Base-by-base conservation (phyloP, 2,888 invertebrate genomes). In the Dicycla oo region DNA sequence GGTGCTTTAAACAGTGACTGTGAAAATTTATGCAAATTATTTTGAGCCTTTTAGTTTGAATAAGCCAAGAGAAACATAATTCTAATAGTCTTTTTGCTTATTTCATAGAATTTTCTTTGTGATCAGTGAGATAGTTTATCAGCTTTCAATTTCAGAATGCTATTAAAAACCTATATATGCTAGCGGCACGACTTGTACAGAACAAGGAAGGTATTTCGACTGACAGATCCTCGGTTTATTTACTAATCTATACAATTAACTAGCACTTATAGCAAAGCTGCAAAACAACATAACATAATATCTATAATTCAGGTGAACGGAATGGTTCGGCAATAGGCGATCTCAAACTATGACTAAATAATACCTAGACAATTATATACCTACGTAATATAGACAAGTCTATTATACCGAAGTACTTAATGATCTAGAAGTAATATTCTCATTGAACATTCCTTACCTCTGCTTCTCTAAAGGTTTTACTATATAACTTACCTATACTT, bases 11-110 rank as follows among this genome's bases (percentile, higher is more conserved):
- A 47, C 54, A 53, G 62, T 60, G n/a, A 62, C 45, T 51, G 30
- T 45, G 63, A 49, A 64, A 72, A 51, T 47, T 8, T 61, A 30
- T 54, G 10, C 23, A 54, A 43, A 51, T 60, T 34, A 40, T 77
- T 77, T 69, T 13, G 11, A 49, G 26, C 38, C 23, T 66, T 45
- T 65, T 43, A 11, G 3, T 34, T 67, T 60, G 3, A 47, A 23
- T 49, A n/a, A 15, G 10, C 1, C 20, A 43, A 53, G 30, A 53
- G 10, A 23, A 34, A 49, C 8, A 3, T 60, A 30, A 10, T 13
- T 34, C 3, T 34, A 34, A 13, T 30, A 11, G 1, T 34, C 1
- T 18, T 10, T 54, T 65, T 45, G 3, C 3, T 43, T 20, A 13
- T 26, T 38, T 38, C 7, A 2, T 15, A 45, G 45, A 66, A 54